Evolutionary conservation across 1,140 invertebrate genomes (phyloP).

Genomic region (Thaumetopoea pityocampa): DNA sequence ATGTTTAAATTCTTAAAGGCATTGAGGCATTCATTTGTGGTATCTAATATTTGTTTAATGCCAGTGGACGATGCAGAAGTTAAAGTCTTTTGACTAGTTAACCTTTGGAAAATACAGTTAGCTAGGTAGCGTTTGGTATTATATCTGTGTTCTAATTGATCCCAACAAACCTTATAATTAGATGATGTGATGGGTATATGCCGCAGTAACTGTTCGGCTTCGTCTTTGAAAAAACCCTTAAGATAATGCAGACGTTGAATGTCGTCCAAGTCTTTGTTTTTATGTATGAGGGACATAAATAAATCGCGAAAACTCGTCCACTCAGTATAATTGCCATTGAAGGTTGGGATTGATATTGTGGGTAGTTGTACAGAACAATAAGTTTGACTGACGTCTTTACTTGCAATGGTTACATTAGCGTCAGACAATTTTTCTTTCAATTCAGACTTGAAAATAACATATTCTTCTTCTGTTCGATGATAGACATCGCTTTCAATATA

Average conservation of each 20-base stretch:
- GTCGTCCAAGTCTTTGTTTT: too few relatives aligned
- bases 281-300: too few relatives aligned
- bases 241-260: constrained; percentile 19
- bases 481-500: too few relatives aligned
- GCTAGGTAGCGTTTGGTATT: constrained; percentile 1
- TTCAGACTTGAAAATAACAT: too few relatives aligned
- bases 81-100: neutral
- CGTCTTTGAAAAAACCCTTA: constrained; percentile 10
- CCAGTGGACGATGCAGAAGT: neutral
- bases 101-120: neutral
- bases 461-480: too few relatives aligned
- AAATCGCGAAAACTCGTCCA: too few relatives aligned
- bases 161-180: constrained; percentile 16
- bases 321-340: too few relatives aligned
- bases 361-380: too few relatives aligned
- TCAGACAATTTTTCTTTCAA: too few relatives aligned
- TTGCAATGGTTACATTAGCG: too few relatives aligned
- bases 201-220: constrained; percentile 16
- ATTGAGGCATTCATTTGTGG: constrained; percentile 14
- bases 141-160: constrained; percentile 1
- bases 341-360: too few relatives aligned
- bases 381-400: too few relatives aligned
- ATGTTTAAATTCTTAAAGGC: constrained; percentile 11
- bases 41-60: constrained; percentile 9
- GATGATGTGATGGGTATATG: constrained; percentile 2